Conservation (phyloP, 2,888 invertebrate species). For the Uropetala carovei region DNA sequence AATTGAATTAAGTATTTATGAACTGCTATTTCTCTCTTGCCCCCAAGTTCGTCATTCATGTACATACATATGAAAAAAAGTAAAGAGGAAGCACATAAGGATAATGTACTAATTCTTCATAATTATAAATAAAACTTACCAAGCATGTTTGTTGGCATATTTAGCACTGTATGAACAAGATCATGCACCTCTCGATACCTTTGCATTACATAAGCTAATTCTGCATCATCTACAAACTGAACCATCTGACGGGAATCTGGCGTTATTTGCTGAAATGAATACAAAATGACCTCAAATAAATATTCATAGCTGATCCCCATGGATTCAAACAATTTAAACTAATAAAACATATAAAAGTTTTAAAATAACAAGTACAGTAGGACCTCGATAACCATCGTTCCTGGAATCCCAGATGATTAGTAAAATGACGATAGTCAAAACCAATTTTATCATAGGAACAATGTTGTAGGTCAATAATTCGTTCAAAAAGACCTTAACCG, state of each 20-base stretch:
- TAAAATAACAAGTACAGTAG: conserved; percentile 21
- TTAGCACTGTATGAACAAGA: conserved; percentile 91
- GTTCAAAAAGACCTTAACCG: too few relatives aligned
- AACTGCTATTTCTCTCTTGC: neutral
- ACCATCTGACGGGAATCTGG: conserved; percentile 95
- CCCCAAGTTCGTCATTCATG: neutral
- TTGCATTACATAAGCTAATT: conserved; percentile 97
- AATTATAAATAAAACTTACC: conserved; percentile 74
- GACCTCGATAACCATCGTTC: too few relatives aligned
- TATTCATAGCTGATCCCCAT: too few relatives aligned
- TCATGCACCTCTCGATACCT: conserved; percentile 98
- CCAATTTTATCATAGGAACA: too few relatives aligned
- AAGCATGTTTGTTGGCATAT: conserved; percentile 96
- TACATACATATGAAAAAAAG: neutral
- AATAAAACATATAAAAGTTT: too few relatives aligned
- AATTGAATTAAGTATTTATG: neutral
- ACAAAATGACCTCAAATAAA: too few relatives aligned
- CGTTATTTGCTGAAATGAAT: conserved; percentile 83
- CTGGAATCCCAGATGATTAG: too few relatives aligned
- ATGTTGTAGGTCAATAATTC: too few relatives aligned
- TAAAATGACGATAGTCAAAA: too few relatives aligned
- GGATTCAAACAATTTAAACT: too few relatives aligned
- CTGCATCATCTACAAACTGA: conserved; percentile 92
- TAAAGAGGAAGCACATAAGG: neutral
- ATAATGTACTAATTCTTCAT: neutral